Base-by-base conservation (phyloP, 2,888 invertebrate species). In the Lacanobia wlatinum region DNA sequence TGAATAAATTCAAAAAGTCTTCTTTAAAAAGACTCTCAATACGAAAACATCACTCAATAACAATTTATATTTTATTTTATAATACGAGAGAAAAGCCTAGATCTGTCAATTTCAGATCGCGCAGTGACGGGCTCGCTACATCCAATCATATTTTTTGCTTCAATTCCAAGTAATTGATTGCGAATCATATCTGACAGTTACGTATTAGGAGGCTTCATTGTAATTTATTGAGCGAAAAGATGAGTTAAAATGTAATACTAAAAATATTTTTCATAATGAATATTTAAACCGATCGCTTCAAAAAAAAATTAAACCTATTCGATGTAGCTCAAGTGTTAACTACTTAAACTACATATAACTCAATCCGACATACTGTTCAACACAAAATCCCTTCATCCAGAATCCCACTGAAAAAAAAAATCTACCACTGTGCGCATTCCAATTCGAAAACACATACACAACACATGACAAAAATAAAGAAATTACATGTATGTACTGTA, bases 401-500 rank as follows among this genome's bases (percentile, higher is more conserved):
- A 75, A 72, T 71, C 62, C 68, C 69, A 50, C 73, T 80, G 82
- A 60, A 74, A 80, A 80, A n/a, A 73, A 79, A 76, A 65, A 58
- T 77, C 72, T 68, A 76, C 69, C 87, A 85, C 87, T 75, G 78
- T 78, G 87, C 87, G 86, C 87, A 87, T 87, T 86, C 87, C 87
- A 86, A 82, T 85, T 73, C 81, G 71, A 84, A 60, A 83, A 87
- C 85, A 88, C 87, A 86, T 70, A 85, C 85, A 90, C 91, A 91
- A 89, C 87, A 89, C 81, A 77, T 73, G 52, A 28, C 76, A 63
- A 73, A 68, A 74, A 73, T 84, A 80, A 82, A 82, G 80, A 84
- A 88, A 89, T 90, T 93, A 93, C 93, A 92, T 92, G 84, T 90
- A 90, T 84, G 87, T 82, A 90, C 93, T 84, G 87, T 81, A 90